phyloP scores from a whole-genome alignment of 2,797 vertebrate genomes.

The Darevskia mixta region DNA sequence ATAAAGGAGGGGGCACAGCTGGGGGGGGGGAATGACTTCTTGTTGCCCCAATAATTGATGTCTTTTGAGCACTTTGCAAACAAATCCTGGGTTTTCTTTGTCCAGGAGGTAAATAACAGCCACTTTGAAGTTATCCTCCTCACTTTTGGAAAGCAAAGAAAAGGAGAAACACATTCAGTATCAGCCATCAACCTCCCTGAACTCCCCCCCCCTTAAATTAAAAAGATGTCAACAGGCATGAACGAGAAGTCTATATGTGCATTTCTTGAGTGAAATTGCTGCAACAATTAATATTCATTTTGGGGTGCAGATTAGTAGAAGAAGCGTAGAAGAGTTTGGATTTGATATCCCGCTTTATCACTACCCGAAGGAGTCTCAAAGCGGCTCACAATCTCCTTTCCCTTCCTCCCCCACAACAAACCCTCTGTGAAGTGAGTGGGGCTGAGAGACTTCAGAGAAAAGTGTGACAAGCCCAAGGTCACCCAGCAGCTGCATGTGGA shows the following conservation, averaged over 20 bases:
- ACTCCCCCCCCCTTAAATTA: not conserved
- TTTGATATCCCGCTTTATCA: too few species aligned
- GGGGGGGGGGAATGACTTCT: not conserved
- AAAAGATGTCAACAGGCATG: not conserved
- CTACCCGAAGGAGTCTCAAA: too few species aligned
- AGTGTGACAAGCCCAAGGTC: too few species aligned
- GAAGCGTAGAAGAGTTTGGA: too few species aligned
- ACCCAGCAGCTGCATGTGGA: too few species aligned
- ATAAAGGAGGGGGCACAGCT: not conserved
- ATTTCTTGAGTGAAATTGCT: not conserved
- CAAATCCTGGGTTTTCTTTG: constrained; percentile 64
- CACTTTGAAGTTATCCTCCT: constrained; percentile 68
- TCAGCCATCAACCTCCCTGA: constrained; percentile 44
- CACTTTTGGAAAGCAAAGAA: constrained; percentile 67
- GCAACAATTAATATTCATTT: not conserved
- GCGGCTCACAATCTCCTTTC: too few species aligned
- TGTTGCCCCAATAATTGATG: constrained; percentile 57
- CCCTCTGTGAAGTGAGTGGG: too few species aligned
- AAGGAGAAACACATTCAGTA: constrained; percentile 67
- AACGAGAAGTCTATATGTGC: not conserved
- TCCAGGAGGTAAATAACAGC: constrained; percentile 58
- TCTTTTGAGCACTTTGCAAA: constrained; percentile 63
- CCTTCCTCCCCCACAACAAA: too few species aligned
- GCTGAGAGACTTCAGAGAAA: too few species aligned
- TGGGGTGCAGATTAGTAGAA: not conserved